These are phyloP conservation scores for Gymnocypris eckloni DNA, from an alignment of 2,797 vertebrate genomes.

Conservation along the genomic window DNA sequence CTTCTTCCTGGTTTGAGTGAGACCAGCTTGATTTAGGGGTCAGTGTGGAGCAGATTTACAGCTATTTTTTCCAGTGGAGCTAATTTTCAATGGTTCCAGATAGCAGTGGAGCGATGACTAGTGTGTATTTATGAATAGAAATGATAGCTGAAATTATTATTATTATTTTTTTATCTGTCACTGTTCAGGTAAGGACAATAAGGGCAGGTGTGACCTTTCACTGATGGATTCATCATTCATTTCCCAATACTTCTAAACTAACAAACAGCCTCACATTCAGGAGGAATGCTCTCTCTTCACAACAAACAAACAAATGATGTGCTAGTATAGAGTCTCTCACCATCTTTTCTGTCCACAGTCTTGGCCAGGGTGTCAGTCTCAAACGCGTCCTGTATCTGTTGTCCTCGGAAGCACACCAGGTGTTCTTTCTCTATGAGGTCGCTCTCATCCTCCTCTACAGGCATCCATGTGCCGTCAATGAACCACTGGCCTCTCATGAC, in stretches of 20 bases:
- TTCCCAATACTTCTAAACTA: background rate
- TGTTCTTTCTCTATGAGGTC: slow-evolving; percentile 95
- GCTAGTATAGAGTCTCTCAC: slow-evolving; percentile 77
- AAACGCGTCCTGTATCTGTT: slow-evolving; percentile 91
- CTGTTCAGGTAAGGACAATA: background rate
- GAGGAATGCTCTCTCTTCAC: slow-evolving; percentile 32
- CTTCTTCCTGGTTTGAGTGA: background rate
- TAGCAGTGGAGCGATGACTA: too few species aligned
- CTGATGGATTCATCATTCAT: background rate
- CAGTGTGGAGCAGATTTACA: background rate
- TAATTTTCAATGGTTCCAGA: background rate
- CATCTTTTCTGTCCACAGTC: slow-evolving; percentile 93
- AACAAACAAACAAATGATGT: background rate
- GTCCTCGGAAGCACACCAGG: slow-evolving; percentile 89
- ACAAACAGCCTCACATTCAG: slow-evolving; percentile 19
- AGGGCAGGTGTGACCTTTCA: slow-evolving; percentile 10
- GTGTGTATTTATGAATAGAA: background rate
- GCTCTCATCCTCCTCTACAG: slow-evolving; percentile 95
- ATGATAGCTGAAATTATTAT: background rate
- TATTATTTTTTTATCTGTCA: background rate
- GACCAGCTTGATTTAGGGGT: background rate
- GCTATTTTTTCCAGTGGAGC: background rate
- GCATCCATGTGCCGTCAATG: slow-evolving; percentile 95
- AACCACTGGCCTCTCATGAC: slow-evolving; percentile 99
- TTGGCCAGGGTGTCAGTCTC: slow-evolving; percentile 89